Percentiles rank a stretch among this genome's conserved stretches.
Evolutionary conservation across 2,113 vertebrate genomes (phyloP).

Genomic region (Oxygymnocypris stewartii): DNA sequence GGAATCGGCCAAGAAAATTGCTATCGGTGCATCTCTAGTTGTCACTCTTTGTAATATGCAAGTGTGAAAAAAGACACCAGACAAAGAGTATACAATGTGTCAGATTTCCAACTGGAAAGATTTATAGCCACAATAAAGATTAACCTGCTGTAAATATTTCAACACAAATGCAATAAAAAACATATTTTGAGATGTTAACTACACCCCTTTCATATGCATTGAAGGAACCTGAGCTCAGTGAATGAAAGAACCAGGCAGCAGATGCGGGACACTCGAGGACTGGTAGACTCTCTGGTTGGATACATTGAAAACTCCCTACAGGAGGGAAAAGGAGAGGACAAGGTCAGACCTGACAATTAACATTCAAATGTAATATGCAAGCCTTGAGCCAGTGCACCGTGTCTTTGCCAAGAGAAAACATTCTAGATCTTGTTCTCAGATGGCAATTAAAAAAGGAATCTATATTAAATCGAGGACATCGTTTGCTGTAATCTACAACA

Average conservation of each 20-base stretch:
- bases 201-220: background rate
- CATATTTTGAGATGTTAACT: background rate
- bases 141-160: background rate
- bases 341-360: constrained; percentile 74
- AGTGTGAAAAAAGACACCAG: background rate
- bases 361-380: background rate
- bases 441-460: background rate
- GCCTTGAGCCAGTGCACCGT: background rate
- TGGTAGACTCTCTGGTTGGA: constrained; percentile 89
- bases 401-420: background rate
- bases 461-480: background rate
- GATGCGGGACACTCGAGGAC: constrained; percentile 88
- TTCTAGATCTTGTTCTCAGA: background rate
- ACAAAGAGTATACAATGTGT: background rate
- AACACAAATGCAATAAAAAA: background rate
- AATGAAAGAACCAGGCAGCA: constrained; percentile 90
- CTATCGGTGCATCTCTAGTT: no score
- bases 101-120: background rate
- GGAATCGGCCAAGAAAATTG: no score
- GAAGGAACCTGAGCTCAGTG: constrained; percentile 93
- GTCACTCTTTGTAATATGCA: background rate
- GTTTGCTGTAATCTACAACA: background rate
- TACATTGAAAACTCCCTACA: constrained; percentile 85
- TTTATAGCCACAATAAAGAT: background rate
- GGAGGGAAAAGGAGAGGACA: constrained; percentile 83